Conservation (phyloP, 2,888 invertebrate genomes). For the Lissonota sp. region DNA sequence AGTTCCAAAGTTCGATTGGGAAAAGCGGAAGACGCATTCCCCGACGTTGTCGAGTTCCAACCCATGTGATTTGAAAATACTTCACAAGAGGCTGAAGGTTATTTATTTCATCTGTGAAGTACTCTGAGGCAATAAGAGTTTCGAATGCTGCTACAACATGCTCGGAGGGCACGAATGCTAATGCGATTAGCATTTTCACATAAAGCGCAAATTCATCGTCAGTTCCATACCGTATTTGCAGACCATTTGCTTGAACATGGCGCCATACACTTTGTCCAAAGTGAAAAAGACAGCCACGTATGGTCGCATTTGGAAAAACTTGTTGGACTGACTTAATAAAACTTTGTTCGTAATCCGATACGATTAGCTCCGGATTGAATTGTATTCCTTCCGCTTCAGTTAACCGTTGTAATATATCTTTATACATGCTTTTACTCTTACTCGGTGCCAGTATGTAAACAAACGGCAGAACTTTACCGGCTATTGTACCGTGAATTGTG, state of each 20-base stretch:
- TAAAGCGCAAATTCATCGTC: not conserved
- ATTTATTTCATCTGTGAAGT: not conserved
- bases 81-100: not conserved
- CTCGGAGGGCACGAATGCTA: not conserved
- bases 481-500: too few species aligned
- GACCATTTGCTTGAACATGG: not conserved
- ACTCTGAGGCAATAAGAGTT: not conserved
- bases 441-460: conserved; percentile 37
- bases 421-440: not conserved
- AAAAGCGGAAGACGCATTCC: conserved; percentile 29
- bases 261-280: conserved; percentile 2
- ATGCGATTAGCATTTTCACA: conserved; percentile 1
- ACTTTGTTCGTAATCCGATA: too few species aligned
- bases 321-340: not conserved
- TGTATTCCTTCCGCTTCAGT: conserved; percentile 1
- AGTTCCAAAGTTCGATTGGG: conserved; percentile 46
- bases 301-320: conserved; percentile 1
- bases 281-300: conserved; percentile 18
- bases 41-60: conserved; percentile 25
- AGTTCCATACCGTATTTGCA: conserved; percentile 1
- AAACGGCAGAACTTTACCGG: conserved; percentile 40
- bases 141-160: not conserved
- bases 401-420: conserved; percentile 15
- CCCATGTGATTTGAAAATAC: conserved; percentile 25
- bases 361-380: not conserved